phyloP scores from a whole-genome alignment of 2,888 invertebrate species.

The Scelioninae gen. 2 region DNA sequence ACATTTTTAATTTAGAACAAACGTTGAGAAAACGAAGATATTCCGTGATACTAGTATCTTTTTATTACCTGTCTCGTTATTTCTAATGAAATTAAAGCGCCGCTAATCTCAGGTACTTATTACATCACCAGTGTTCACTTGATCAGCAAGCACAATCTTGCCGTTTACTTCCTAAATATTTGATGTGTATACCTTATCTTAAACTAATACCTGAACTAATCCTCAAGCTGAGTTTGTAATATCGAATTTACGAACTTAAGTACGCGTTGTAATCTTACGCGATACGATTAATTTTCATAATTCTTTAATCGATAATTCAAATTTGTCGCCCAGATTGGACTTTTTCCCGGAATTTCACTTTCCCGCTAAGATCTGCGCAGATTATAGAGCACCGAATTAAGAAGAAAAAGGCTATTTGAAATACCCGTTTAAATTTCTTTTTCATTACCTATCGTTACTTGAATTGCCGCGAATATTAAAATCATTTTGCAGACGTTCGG shows the following conservation, averaged over 20 bases:
- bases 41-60: too few species aligned
- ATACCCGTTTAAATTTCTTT: too few species aligned
- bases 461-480: too few species aligned
- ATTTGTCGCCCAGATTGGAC: constrained; percentile 1
- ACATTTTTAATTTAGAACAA: too few species aligned
- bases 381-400: not conserved
- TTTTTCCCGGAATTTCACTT: not conserved
- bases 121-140: constrained; percentile 35
- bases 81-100: constrained; percentile 41
- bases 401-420: not conserved
- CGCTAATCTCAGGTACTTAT: constrained; percentile 45
- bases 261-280: constrained; percentile 24
- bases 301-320: constrained; percentile 26
- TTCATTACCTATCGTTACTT: too few species aligned
- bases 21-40: not conserved
- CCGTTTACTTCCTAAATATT: constrained; percentile 56
- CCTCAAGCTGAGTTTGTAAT: constrained; percentile 40
- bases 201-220: constrained; percentile 45
- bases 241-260: constrained; percentile 44
- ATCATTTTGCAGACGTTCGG: too few species aligned
- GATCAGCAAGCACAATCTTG: constrained; percentile 45
- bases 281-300: constrained; percentile 14
- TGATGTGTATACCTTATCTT: constrained; percentile 55
- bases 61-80: not conserved
- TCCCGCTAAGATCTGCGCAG: not conserved